Percentiles rank a stretch among this genome's conserved stretches.
Conservation (phyloP, 53 echinoderm and acorn worm species). For the Zoroaster sp. region DNA sequence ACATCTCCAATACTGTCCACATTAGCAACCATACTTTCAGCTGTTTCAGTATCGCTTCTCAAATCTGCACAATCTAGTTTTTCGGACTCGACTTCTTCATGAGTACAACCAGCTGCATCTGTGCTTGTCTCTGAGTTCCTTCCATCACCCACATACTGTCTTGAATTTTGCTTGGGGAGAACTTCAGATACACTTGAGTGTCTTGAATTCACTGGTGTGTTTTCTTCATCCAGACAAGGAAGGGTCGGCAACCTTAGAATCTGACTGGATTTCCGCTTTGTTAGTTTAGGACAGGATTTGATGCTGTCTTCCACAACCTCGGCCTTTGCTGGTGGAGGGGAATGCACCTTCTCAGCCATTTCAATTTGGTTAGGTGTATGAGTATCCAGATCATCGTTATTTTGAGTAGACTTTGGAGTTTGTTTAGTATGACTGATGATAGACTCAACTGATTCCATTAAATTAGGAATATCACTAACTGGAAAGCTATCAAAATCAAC, state of each 20-base stretch:
- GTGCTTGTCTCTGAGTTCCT: background rate
- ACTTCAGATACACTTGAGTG: conserved; percentile 34
- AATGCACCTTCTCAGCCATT: background rate
- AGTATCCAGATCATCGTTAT: background rate
- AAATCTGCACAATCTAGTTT: background rate
- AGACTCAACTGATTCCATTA: background rate
- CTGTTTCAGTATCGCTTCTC: conserved; percentile 20
- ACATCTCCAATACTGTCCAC: conserved; percentile 38
- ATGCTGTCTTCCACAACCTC: background rate
- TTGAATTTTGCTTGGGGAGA: background rate
- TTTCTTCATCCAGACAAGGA: conserved; percentile 40
- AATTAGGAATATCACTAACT: background rate
- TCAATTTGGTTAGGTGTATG: background rate
- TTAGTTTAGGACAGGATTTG: background rate
- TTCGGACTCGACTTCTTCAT: background rate
- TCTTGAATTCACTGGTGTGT: conserved; percentile 23
- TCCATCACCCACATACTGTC: background rate
- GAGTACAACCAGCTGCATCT: background rate
- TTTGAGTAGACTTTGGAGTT: background rate
- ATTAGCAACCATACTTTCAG: conserved; percentile 44
- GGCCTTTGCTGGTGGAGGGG: background rate
- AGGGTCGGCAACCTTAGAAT: conserved; percentile 30
- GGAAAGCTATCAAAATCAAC: conserved; percentile 60
- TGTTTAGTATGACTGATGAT: conserved; percentile 3
- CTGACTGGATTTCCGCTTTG: conserved; percentile 29